Evolutionary conservation across 1,140 invertebrate species (phyloP), one percentile per base, ranked within the genome.

Genomic region (Drosophila orosa): DNA sequence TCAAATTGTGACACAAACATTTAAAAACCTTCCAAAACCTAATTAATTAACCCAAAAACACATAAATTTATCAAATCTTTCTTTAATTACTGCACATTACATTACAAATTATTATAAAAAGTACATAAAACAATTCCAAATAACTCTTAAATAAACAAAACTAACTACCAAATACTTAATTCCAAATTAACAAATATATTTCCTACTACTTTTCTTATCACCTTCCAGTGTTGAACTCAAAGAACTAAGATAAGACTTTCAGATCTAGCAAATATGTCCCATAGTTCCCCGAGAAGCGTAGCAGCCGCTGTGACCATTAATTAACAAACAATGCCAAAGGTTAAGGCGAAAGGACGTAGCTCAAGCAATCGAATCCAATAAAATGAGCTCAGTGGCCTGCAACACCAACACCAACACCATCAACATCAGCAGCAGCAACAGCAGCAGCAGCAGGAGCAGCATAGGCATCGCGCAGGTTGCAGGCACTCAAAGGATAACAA

Each of bases 371-470:
- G 78, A 80, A 80, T 58, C 29, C 69, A 61, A 55, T 78, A 86
- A 90, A 85, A 89, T 90, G 80, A 83, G 57, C 25, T 54, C 42
- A 66, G 56, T 74, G 31, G 47, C 63, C 78, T 78, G 72, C 80
- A 69, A 58, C 61, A 37, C 37, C 48, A 56, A 50, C n/a, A 39
- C 37, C 66, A 76, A 50, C 19, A 24, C 31, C 68, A 76, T 13
- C 61, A 74, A 48, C 44, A 67, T 27, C 55, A 57, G 56, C 59
- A 66, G 55, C 66, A 68, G 44, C 40, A 42, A 1, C 19, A 22
- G 15, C 45, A 59, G 44, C 25, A 55, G 52, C 61, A 47, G 24
- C 24, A 25, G 24, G 24, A 47, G 9, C 63, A 68, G 44, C 39
- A 67, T 31, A 45, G 60, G 60, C 54, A 61, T 56, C 74, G 54